These are phyloP conservation scores for Asteroscopus sphinx DNA, from an alignment of 2,888 invertebrate species.

Conservation along the genomic window DNA sequence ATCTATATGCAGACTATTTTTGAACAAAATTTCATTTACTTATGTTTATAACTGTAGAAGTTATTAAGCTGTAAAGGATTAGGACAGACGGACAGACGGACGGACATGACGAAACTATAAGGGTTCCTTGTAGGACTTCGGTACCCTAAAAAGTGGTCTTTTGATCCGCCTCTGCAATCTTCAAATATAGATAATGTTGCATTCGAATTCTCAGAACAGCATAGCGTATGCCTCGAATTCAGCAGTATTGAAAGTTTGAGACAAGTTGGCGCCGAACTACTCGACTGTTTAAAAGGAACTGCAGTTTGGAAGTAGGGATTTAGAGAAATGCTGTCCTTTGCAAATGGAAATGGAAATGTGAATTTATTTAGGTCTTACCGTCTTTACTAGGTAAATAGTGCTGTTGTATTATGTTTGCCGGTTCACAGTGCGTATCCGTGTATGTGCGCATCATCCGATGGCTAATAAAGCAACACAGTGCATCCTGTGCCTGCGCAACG, in stretches of 20 bases:
- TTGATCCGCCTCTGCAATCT: slow-evolving; percentile 18
- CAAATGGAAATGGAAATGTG: slow-evolving; percentile 8
- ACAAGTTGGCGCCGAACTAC: slow-evolving; percentile 40
- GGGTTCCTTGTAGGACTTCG: no score
- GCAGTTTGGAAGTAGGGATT: slow-evolving; percentile 11
- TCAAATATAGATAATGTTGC: slow-evolving; percentile 3
- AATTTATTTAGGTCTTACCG: slow-evolving; percentile 1
- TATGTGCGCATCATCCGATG: slow-evolving; percentile 37
- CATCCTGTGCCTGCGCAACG: slow-evolving; percentile 53
- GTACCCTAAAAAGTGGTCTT: slow-evolving; percentile 2
- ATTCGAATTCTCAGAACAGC: slow-evolving; percentile 8
- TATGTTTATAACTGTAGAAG: no score
- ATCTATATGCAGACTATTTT: no score
- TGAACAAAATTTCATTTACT: no score
- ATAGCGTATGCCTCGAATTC: slow-evolving; percentile 4
- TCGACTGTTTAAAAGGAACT: slow-evolving; percentile 5
- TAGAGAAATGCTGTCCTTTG: slow-evolving; percentile 11
- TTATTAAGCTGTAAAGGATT: no score
- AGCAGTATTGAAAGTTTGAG: slow-evolving; percentile 26
- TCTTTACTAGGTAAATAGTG: slow-evolving; percentile 8
- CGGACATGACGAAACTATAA: no score
- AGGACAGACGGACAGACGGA: no score
- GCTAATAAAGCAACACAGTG: slow-evolving; percentile 56
- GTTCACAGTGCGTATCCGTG: slow-evolving; percentile 26
- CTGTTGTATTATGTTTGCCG: slow-evolving; percentile 17